Evolutionary conservation across 2,113 vertebrate species (phyloP), one percentile per base, ranked within the genome.

Genomic region (Sander vitreus): DNA sequence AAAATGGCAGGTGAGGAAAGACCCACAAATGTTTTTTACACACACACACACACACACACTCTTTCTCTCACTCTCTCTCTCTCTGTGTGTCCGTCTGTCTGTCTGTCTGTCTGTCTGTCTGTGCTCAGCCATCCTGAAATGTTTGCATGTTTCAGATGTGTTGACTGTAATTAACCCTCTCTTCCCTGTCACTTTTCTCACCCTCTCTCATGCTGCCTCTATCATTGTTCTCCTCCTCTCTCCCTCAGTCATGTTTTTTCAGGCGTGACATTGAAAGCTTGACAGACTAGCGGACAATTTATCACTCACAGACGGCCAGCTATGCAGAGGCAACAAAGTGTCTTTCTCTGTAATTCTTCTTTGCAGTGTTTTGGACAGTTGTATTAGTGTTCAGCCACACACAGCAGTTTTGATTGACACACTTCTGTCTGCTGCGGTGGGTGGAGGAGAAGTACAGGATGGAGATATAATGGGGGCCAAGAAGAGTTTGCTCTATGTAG

Each of bases 81-180:
- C 33, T 33, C 5, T 33, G n/a, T n/a, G n/a, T n/a, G n/a, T n/a
- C n/a, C n/a, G n/a, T n/a, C n/a, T n/a, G n/a, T n/a, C 33, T 33
- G 5, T 33, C 30, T 33, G 1, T 33, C 5, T 9, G 33, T 33
- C 5, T 33, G 33, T 33, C 5, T 6, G 6, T 33, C 2, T 10
- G 0, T 43, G 16, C 39, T 65, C 21, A 39, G 45, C 23, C 33
- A 23, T 18, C 47, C 51, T 68, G 54, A 60, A 16, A 55, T 16
- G 11, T 74, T 30, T 45, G 25, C 58, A 64, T 51, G 43, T 64
- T 43, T 59, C 53, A 57, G 14, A 45, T 55, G 45, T 69, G 57
- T 55, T 48, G 58, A 39, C 39, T 39, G 39, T 74, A 27, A 23
- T n/a, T 51, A 51, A 51, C 50, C 50, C 50, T 51, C 50, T 51